These are phyloP conservation scores for Metallyticus violacea DNA, from an alignment of 2,888 invertebrate species.

Conservation along the genomic window DNA sequence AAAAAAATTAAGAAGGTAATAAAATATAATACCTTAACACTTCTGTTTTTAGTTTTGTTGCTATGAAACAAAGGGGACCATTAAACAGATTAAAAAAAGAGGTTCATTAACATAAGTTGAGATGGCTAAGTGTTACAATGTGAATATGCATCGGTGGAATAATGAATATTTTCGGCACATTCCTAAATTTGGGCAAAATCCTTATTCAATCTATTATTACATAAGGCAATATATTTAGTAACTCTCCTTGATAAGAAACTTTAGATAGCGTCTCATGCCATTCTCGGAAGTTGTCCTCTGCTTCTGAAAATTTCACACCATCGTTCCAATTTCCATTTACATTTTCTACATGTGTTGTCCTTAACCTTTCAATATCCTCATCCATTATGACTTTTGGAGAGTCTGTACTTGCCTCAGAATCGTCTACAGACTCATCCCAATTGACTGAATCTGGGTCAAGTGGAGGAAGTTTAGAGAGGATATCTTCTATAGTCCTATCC, in stretches of 20 bases:
- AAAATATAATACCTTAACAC: too few relatives aligned
- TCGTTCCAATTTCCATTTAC: conserved; percentile 57
- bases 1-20: neutral
- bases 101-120: too few relatives aligned
- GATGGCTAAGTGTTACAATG: too few relatives aligned
- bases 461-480: conserved; percentile 64
- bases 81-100: too few relatives aligned
- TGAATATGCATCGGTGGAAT: too few relatives aligned
- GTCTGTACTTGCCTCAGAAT: conserved; percentile 45
- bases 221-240: conserved; percentile 92
- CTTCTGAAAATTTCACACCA: conserved; percentile 41
- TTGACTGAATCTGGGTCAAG: conserved; percentile 54
- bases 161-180: too few relatives aligned
- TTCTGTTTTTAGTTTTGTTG: too few relatives aligned
- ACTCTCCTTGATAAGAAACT: conserved; percentile 71
- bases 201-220: conserved; percentile 87
- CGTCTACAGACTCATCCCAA: conserved; percentile 43
- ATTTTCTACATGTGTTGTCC: conserved; percentile 44
- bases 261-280: conserved; percentile 86
- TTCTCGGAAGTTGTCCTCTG: conserved; percentile 64
- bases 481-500: conserved; percentile 51
- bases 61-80: too few relatives aligned
- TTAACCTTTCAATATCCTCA: conserved; percentile 49
- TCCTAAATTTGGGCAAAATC: too few relatives aligned
- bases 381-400: conserved; percentile 41